phyloP scores from a whole-genome alignment of 1,140 invertebrate genomes.

The Brachionus rubens region DNA sequence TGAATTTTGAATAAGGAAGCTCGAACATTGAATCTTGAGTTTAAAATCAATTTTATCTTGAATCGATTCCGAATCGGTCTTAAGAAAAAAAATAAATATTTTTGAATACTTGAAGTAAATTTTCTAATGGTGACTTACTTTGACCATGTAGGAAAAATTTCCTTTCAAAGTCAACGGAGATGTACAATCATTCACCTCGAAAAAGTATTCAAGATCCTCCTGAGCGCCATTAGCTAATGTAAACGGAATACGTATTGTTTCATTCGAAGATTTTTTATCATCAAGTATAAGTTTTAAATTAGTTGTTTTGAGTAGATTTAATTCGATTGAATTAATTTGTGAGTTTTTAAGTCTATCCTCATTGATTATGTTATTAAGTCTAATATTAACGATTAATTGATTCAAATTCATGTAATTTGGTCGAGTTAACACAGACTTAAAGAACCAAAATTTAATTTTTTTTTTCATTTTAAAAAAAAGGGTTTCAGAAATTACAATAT shows the following conservation, averaged over 20 bases:
- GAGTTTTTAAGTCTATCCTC: neutral
- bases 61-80: conserved; percentile 29
- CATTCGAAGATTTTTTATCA: conserved; percentile 3
- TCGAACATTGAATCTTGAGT: conserved; percentile 13
- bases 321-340: conserved; percentile 23
- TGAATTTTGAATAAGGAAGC: neutral
- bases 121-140: neutral
- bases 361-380: neutral
- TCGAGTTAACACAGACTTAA: neutral
- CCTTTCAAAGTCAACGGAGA: neutral
- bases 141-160: conserved; percentile 21
- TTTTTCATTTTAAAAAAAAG: neutral
- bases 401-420: conserved; percentile 40
- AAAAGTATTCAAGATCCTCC: conserved; percentile 1
- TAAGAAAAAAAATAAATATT: neutral
- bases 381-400: conserved; percentile 16
- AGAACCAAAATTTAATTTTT: neutral
- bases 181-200: conserved; percentile 30
- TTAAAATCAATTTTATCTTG: conserved; percentile 45
- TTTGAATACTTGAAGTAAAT: neutral
- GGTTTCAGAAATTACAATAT: neutral
- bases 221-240: neutral
- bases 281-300: conserved; percentile 2
- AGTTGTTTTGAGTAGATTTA: neutral
- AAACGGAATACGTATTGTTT: neutral